phyloP scores from a whole-genome alignment of 2,888 invertebrate genomes.

The Cyaniris semiargus region DNA sequence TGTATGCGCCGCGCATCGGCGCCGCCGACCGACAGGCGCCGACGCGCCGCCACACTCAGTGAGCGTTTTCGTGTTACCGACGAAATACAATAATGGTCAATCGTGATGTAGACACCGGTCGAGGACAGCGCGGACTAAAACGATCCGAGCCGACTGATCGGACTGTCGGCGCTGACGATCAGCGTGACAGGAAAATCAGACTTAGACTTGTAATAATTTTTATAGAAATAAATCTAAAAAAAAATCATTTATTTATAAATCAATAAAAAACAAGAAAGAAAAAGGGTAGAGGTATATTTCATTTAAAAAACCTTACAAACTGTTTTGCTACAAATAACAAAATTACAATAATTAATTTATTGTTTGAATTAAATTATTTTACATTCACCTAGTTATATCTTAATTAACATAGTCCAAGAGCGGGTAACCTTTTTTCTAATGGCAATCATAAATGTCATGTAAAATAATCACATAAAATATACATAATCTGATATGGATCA shows the following conservation, averaged over 20 bases:
- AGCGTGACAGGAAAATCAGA: too few species aligned
- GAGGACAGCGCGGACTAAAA: too few species aligned
- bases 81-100: too few species aligned
- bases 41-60: too few species aligned
- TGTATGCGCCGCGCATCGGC: too few species aligned
- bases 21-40: too few species aligned
- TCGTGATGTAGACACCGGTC: too few species aligned
- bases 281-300: constrained; percentile 29
- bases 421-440: constrained; percentile 24
- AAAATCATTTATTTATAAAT: neutral
- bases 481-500: neutral
- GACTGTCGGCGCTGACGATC: too few species aligned
- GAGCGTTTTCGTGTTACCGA: too few species aligned
- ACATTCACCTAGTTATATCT: constrained; percentile 27
- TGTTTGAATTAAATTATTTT: constrained; percentile 24
- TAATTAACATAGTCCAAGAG: constrained; percentile 32
- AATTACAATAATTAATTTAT: constrained; percentile 13
- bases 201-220: too few species aligned
- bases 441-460: constrained; percentile 8
- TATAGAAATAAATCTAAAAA: too few species aligned
- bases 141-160: too few species aligned
- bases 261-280: neutral
- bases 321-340: constrained; percentile 34
- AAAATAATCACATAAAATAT: neutral
- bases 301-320: constrained; percentile 29